Evolutionary conservation across 2,113 vertebrate genomes (phyloP), one percentile per base, ranked within the genome.

Genomic region (Oxyura jamaicensis): DNA sequence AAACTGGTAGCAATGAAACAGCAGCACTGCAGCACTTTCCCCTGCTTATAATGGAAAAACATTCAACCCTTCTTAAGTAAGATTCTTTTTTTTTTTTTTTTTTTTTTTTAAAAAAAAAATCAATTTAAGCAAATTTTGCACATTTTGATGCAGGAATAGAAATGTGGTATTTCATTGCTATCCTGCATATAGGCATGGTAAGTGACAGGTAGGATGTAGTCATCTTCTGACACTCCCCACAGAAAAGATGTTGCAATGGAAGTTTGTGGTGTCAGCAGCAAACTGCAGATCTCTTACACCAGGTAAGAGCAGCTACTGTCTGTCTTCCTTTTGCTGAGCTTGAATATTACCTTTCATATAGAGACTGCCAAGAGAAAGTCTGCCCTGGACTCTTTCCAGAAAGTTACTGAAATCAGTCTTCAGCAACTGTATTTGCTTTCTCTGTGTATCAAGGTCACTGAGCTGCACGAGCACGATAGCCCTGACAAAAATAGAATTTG

Each of bases 321-420:
- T 41, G 11, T 69, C 31, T 83, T 63, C 26, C 9, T 78, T 87
- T 67, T 53, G 39, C 4, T 56, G 8, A 80, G 39, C 82, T 53
- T 31, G 46, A 28, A 20, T 44, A 65, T 83, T 89, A 52, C 56
- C 29, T 74, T 83, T 93, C 75, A 62, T 80, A 74, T 77, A 90
- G 86, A 77, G 79, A 75, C 69, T 81, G 71, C 76, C 79, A 83
- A 59, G 69, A 62, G 69, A 81, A 72, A 50, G 68, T 62, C 58
- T 65, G 62, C 63, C 48, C 71, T 93, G 63, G 52, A 77, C 8
- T 9, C 21, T 46, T 65, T 95, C 83, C 89, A 95, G 71, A 35
- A 62, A 86, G 56, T 85, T 85, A 81, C 55, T 93, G 58, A 89
- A 91, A 82, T 85, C 86, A 42, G 42, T 91, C 46, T 75, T 65